Percentiles rank a stretch among this genome's conserved stretches.
phyloP scores from a whole-genome alignment of 2,113 vertebrate species.

The Dicerorhinus sumatrensis region DNA sequence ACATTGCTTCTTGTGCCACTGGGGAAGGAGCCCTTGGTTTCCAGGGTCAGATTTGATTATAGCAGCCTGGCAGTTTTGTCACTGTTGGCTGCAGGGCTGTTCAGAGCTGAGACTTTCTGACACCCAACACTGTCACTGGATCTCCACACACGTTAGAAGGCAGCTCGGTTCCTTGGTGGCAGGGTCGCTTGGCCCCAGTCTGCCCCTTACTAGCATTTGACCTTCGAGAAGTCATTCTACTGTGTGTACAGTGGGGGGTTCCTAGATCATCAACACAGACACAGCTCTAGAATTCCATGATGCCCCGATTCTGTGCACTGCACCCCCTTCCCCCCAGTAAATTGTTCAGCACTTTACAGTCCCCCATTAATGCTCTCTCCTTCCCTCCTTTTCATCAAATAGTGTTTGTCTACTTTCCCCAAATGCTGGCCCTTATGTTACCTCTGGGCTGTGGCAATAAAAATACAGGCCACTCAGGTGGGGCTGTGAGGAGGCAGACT shows the following conservation, averaged over 20 bases:
- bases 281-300: background rate
- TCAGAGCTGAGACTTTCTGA: background rate
- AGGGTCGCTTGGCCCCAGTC: background rate
- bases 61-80: background rate
- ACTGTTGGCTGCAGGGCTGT: background rate
- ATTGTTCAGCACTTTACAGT: background rate
- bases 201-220: background rate
- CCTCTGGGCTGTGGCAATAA: background rate
- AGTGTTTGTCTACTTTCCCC: background rate
- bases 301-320: background rate
- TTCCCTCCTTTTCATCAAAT: background rate
- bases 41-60: slow-evolving; percentile 9
- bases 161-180: background rate
- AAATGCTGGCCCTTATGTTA: background rate
- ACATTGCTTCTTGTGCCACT: background rate
- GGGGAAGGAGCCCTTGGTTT: slow-evolving; percentile 1
- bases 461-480: background rate
- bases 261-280: background rate
- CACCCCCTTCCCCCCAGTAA: accelerated
- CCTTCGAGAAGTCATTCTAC: background rate
- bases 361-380: background rate
- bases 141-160: background rate
- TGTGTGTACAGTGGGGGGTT: background rate
- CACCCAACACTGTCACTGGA: background rate
- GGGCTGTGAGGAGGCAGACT: background rate